Evolutionary conservation across 2,888 invertebrate species (phyloP), one percentile per base, ranked within the genome.

Genomic region (Cancer borealis): DNA sequence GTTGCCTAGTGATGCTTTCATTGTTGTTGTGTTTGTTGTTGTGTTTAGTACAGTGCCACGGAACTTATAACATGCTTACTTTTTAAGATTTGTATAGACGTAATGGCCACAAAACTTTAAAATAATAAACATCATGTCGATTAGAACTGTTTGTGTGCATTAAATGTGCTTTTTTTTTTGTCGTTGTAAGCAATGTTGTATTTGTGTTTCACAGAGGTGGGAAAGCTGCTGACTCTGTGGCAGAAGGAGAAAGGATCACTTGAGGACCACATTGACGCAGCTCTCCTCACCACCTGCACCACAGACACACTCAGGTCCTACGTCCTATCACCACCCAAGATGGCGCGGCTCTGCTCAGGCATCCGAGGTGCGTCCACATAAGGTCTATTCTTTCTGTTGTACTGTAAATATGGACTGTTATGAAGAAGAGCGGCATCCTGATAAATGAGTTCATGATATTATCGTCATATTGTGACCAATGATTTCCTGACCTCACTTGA

Each of bases 311-410:
- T 95, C 10, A 92, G 92, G 26, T 30, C 93, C 10, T 95, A 95
- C 46, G 95, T 95, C 3, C 95, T 95, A 30, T 95, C 95, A 0
- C 95, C 95, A 0, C 95, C 95, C n/a, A 95, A 95, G 91, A 95
- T 95, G 95, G 46, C 95, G 89, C 14, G 96, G 91, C 93, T 96
- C 49, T 87, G 93, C 95, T 90, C 93, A 6, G 95, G 95, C 4
- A 95, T 95, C 49, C 49, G 94, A 60, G 95, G 95, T 95, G 17
- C 91, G 93, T 91, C 1, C 26, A 91, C 26, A 5, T 73, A 73
- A 26, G 8, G 10, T 73, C 8, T 73, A 4, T 73, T 73, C 66
- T 10, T 73, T 26, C 26, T 26, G n/a, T 73, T 26, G 54, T 54
- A 73, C 26, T n/a, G 73, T 73, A 73, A 21, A 8, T 10, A 54